Percentiles rank a stretch among this genome's conserved stretches.
phyloP scores from a whole-genome alignment of 2,113 vertebrate species.

The Rattus norvegicus region DNA sequence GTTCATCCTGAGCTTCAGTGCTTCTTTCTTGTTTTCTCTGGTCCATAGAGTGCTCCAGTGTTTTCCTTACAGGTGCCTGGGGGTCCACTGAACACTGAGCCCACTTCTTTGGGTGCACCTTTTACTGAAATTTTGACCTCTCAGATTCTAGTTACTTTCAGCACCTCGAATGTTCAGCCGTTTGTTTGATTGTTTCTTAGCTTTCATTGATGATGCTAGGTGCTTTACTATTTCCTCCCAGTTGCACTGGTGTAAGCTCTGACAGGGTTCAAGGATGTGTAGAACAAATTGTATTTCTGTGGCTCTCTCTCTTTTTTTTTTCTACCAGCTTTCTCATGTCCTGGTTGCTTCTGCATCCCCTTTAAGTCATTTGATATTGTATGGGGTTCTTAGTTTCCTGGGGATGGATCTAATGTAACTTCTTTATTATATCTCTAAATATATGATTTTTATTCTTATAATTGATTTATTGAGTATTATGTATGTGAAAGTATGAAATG shows the following conservation, averaged over 20 bases:
- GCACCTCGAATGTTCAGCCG: not conserved
- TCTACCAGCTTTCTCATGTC: not conserved
- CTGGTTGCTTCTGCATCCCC: not conserved
- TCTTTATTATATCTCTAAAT: not conserved
- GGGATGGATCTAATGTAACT: not conserved
- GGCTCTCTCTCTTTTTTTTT: not conserved
- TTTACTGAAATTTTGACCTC: not conserved
- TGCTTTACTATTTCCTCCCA: not conserved
- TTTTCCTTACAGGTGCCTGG: not conserved
- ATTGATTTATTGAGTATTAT: conserved; percentile 21
- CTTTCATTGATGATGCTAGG: not conserved
- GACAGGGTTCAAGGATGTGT: not conserved
- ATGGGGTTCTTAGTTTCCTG: not conserved
- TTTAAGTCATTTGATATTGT: not conserved
- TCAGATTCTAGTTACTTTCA: not conserved
- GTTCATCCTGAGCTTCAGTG: not conserved
- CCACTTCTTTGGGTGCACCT: too few species aligned
- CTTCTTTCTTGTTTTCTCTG: too few species aligned
- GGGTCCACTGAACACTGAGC: not conserved
- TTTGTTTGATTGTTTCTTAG: not conserved
- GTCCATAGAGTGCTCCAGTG: not conserved
- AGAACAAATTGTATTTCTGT: not conserved
- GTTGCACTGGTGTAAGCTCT: not conserved
- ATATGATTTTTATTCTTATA: not conserved
- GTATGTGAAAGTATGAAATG: not conserved